These are phyloP conservation scores for Brachionus koreanus DNA, from an alignment of 1,140 invertebrate species.

Conservation along the genomic window DNA sequence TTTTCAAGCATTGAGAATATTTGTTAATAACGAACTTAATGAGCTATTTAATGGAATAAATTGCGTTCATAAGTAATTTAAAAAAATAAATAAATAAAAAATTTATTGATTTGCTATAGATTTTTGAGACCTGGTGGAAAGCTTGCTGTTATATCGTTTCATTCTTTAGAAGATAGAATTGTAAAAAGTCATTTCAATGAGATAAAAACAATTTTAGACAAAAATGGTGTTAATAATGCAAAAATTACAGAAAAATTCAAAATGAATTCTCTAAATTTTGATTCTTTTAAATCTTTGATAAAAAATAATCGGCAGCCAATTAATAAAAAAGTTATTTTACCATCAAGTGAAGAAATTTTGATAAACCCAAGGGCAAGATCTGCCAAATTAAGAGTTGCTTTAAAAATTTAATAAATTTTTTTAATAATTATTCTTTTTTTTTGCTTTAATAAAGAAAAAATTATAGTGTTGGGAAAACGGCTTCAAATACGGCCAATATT, in stretches of 20 bases:
- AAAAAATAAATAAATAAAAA: neutral
- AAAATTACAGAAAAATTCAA: neutral
- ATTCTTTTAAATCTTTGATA: slow-evolving; percentile 65
- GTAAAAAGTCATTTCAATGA: slow-evolving; percentile 81
- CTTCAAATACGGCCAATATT: too few relatives aligned
- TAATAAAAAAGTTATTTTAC: slow-evolving; percentile 74
- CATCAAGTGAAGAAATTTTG: slow-evolving; percentile 69
- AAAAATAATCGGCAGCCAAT: slow-evolving; percentile 70
- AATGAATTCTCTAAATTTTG: slow-evolving; percentile 55
- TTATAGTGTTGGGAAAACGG: too few relatives aligned
- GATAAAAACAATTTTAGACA: slow-evolving; percentile 53
- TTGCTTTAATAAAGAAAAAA: too few relatives aligned
- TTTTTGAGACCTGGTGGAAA: slow-evolving; percentile 73
- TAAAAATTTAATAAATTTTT: slow-evolving; percentile 2
- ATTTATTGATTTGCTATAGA: neutral
- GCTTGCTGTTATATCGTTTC: slow-evolving; percentile 77
- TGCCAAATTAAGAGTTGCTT: slow-evolving; percentile 69
- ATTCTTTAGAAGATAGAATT: slow-evolving; percentile 87
- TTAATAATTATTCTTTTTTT: too few relatives aligned
- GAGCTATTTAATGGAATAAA: slow-evolving; percentile 84
- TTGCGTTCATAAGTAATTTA: slow-evolving; percentile 67
- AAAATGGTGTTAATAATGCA: neutral
- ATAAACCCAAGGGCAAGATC: slow-evolving; percentile 77
- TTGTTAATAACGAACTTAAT: slow-evolving; percentile 94
- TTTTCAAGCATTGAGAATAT: slow-evolving; percentile 88